Conservation (phyloP, 2,888 invertebrate species). For the Zootermopsis nevadensis region DNA sequence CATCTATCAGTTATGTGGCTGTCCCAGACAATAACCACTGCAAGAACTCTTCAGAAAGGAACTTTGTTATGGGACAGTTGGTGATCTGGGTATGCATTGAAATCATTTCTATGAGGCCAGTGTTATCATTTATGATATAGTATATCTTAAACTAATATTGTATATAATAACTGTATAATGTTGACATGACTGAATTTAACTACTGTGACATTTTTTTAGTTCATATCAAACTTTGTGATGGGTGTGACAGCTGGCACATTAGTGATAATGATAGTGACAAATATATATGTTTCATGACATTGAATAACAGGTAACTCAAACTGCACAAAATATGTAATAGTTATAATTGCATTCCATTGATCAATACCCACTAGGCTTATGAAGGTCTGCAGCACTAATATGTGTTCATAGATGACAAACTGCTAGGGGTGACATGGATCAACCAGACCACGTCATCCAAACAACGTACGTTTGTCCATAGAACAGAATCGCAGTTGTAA, state of each 20-base stretch:
- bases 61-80: neutral
- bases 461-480: constrained; percentile 20
- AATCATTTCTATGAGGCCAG: neutral
- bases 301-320: neutral
- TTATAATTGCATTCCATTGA: constrained; percentile 9
- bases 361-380: constrained; percentile 14
- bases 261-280: constrained; percentile 21
- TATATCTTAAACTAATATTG: constrained; percentile 24
- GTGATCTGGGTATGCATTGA: neutral
- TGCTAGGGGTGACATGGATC: neutral
- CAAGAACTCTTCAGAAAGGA: neutral
- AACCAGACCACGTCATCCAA: neutral
- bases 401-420: constrained; percentile 9
- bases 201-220: constrained; percentile 44
- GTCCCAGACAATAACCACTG: neutral
- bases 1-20: neutral
- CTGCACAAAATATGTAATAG: constrained; percentile 25
- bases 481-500: constrained; percentile 7
- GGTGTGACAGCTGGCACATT: constrained; percentile 37
- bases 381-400: constrained; percentile 26
- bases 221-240: constrained; percentile 46
- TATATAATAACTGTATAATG: constrained; percentile 38
- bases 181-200: constrained; percentile 26
- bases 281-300: constrained; percentile 25
- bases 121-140: neutral